Evolutionary conservation across 2,888 invertebrate genomes (phyloP).

Genomic region (Synanthedon formicaeformis): DNA sequence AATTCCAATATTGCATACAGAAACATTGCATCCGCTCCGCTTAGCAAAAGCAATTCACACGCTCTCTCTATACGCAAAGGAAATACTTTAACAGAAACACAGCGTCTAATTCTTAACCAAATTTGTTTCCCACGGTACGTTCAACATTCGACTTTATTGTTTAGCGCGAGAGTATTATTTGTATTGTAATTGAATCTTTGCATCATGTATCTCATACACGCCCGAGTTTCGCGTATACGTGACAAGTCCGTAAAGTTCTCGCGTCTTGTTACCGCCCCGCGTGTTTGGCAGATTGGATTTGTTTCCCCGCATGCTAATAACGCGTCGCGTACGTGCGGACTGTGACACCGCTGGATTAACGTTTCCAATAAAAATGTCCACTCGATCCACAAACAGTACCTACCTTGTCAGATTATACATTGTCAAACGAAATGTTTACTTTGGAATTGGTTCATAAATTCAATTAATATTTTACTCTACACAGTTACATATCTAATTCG

Average conservation of each 20-base stretch:
- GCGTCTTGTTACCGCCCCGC: constrained; percentile 46
- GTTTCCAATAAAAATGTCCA: constrained; percentile 19
- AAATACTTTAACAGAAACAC: constrained; percentile 31
- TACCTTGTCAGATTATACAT: no score
- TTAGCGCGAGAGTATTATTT: constrained; percentile 11
- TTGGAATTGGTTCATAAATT: no score
- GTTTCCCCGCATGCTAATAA: constrained; percentile 58
- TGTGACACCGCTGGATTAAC: constrained; percentile 33
- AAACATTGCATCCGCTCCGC: constrained; percentile 22
- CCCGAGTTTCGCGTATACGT: constrained; percentile 37
- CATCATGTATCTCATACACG: constrained; percentile 26
- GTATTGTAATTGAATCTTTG: constrained; percentile 8
- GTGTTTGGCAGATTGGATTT: constrained; percentile 61
- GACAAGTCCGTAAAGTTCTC: constrained; percentile 44
- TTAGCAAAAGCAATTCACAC: constrained; percentile 36
- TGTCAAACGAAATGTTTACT: no score
- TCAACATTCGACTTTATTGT: constrained; percentile 15
- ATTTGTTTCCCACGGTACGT: constrained; percentile 9
- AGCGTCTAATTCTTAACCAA: constrained; percentile 19
- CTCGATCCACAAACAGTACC: not conserved
- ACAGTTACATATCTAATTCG: no score
- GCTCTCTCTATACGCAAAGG: constrained; percentile 31
- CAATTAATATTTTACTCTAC: no score
- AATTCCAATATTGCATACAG: no score
- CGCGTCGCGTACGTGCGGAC: constrained; percentile 22